phyloP scores from a whole-genome alignment of 2,113 vertebrate species.

The Varanus komodoensis region DNA sequence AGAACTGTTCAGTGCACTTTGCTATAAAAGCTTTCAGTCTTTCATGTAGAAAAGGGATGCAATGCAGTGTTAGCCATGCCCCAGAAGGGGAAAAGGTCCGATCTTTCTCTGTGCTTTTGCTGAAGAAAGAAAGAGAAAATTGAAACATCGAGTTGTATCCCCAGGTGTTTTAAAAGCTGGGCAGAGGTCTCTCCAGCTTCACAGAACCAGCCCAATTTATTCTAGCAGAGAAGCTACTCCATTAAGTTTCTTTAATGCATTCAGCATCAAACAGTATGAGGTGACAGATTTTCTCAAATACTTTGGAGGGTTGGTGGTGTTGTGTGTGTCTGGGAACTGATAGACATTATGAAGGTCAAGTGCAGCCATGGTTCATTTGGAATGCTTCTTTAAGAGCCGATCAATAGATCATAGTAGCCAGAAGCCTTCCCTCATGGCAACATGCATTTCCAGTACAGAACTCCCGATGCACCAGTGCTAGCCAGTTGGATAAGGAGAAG shows the following conservation, averaged over 20 bases:
- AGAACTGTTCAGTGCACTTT: conserved; percentile 26
- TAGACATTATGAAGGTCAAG: background rate
- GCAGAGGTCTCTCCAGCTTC: background rate
- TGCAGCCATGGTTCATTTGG: background rate
- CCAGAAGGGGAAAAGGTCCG: conserved; percentile 1
- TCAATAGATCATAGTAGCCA: background rate
- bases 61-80: conserved; percentile 15
- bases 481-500: background rate
- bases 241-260: background rate
- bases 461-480: background rate
- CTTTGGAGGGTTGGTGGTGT: background rate
- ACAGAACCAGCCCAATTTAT: conserved; percentile 19
- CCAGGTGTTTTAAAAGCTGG: background rate
- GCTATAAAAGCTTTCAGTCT: conserved; percentile 6
- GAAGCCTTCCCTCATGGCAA: background rate
- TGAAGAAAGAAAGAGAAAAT: conserved; percentile 10
- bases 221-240: background rate
- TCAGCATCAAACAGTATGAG: background rate
- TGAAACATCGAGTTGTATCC: conserved; percentile 3
- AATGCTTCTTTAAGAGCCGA: background rate
- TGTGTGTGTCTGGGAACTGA: background rate
- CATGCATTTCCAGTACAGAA: background rate
- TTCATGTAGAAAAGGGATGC: background rate
- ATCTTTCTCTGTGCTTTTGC: conserved; percentile 6
- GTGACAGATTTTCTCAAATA: background rate